Base-by-base conservation (phyloP, 2,888 invertebrate species). In the Limnephilus lunatus region DNA sequence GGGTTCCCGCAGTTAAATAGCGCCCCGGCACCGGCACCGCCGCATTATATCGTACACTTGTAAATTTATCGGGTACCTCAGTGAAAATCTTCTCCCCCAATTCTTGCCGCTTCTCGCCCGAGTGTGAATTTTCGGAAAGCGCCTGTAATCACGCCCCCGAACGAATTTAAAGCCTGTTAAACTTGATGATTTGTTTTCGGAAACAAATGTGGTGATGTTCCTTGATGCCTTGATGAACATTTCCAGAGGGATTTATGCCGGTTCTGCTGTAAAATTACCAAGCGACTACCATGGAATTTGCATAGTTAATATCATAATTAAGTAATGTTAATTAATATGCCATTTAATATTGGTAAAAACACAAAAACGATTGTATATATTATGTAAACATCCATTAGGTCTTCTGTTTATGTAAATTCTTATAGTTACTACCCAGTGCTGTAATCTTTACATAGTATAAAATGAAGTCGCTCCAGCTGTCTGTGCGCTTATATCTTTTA, bases 1-100 rank as follows among this genome's bases (percentile, higher is more conserved):
- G 35, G 89, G 85, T 82, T 88, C 90, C 91, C 93, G 86, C 93
- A 91, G 91, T 93, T 93, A 92, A 93, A 93, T 91, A 91, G 93
- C 93, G 92, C 88, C 68, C 92, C 89, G 85, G 68, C 31, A 80
- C 82, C 11, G 12, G 44, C 44, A 48, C 68, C 86, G 48, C 82
- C 90, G 85, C 90, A 92, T 86, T 85, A 85, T 93, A 89, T 90
- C 91, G 90, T 92, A 92, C 81, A 90, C 91, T 93, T 93, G 93
- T 92, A 93, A 93, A 92, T 92, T 93, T 90, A 85, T 91, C 87
- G 87, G 68, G 92, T 90, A 91, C 68, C 68, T 68, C 0, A 83
- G 92, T 90, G 93, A 91, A 92, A 91, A 91, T 92, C 92, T 91
- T 92, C 81, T 32, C 87, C 44, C 53, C 25, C 83, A 83, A 25